Percentiles rank a stretch among this genome's conserved stretches.
These are phyloP conservation scores for Agrochola macilenta DNA, from an alignment of 2,888 invertebrate genomes.

Conservation along the genomic window DNA sequence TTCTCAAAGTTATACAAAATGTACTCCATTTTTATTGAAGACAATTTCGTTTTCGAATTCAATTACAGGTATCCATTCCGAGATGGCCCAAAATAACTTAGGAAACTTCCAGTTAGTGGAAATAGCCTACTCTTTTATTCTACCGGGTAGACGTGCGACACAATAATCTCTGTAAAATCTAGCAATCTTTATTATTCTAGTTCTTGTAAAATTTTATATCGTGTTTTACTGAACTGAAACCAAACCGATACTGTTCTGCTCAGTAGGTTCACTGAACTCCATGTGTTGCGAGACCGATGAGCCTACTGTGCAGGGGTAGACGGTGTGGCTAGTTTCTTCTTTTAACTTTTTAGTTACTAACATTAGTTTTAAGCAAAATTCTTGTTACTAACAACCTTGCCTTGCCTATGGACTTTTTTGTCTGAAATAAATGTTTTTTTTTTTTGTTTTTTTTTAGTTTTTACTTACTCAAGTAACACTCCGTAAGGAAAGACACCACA, in stretches of 20 bases:
- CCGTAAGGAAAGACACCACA: not conserved
- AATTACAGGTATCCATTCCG: constrained; percentile 33
- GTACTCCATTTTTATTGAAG: constrained; percentile 24
- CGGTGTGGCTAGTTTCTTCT: no score
- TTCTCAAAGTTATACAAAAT: constrained; percentile 37
- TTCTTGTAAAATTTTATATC: not conserved
- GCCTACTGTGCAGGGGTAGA: no score
- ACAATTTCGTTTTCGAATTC: constrained; percentile 51
- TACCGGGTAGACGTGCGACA: not conserved
- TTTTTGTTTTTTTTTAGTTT: no score
- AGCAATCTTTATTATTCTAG: not conserved
- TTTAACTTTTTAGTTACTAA: no score
- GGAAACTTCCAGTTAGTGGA: constrained; percentile 20
- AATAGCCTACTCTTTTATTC: constrained; percentile 19
- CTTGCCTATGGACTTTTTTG: no score
- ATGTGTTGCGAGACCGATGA: no score
- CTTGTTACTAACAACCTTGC: no score
- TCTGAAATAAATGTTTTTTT: no score
- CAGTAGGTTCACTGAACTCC: no score
- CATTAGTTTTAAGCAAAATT: no score
- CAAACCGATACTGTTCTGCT: no score
- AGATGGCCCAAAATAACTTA: constrained; percentile 22
- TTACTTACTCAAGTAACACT: not conserved
- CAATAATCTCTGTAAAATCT: not conserved
- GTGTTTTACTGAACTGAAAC: no score